Base-by-base conservation (phyloP, 2,888 invertebrate genomes). In the Troides aeacus region DNA sequence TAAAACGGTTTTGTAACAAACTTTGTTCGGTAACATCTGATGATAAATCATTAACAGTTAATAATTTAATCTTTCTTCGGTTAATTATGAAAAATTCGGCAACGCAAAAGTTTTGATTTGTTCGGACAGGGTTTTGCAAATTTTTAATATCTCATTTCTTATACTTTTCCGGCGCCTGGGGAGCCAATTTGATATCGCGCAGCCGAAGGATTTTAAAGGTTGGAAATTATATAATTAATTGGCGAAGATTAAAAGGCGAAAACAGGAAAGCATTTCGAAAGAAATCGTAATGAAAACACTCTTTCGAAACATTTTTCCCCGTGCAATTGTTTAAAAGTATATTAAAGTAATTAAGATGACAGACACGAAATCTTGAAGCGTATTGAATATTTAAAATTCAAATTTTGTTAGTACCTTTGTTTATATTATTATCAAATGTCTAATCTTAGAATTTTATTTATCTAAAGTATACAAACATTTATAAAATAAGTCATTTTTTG, bases 141-240 rank as follows among this genome's bases (percentile, higher is more conserved):
- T 17, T 53, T 53, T 53, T 62, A 62, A 62, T 62, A 42, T 36
- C 42, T 21, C 36, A 42, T 62, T 62, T 62, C 23, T 24, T 53
- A 66, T 64, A 56, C 10, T 23, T 23, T 36, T 58, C 42, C 42
- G 30, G 21, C 68, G 21, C 62, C 57, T n/a, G 50, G 56, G 66
- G 59, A 68, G 59, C 18, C 68, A 63, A 59, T 68, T 68, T 50
- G 30, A 63, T 68, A 50, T 46, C 58, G 12, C 39, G 58, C 36
- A 62, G 36, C 57, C 63, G 59, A 63, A 58, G 66, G 71, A 71
- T 72, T 59, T 58, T 58, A 30, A 24, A 58, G 62, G 59, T 30
- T 72, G 70, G 69, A 74, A 73, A 68, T 71, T 72, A 71, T 73
- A 74, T 73, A 74, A 77, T 76, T 74, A 72, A 72, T 76, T 74